Evolutionary conservation across 2,113 vertebrate species (phyloP), one percentile per base, ranked within the genome.

Genomic region (Sitta europaea): DNA sequence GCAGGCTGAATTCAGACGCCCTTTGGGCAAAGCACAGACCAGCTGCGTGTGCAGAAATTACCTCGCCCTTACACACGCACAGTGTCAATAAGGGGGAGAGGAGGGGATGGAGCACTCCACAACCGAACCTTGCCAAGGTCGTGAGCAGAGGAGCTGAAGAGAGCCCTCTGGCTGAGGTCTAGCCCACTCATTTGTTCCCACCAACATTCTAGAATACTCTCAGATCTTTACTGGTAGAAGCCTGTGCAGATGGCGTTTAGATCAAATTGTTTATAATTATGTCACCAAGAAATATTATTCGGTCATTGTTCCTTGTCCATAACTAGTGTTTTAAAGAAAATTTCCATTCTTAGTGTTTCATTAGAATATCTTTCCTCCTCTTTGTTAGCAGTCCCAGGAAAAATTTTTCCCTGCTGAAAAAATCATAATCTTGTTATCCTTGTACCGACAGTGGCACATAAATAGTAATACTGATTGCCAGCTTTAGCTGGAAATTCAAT

Each of bases 401-500:
- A 93, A 70, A 86, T 75, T 92, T 17, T 96, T 95, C 21, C 45
- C 43, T 29, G 57, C 17, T 62, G 58, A 88, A 43, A n/a, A 74
- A 94, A 54, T 55, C 11, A 29, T 65, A 27, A 61, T 77, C 7
- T 74, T 85, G 63, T 90, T 54, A 42, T 65, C n/a, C 24, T 29
- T 76, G 27, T 40, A 47, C 35, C 25, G 21, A 33, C 66, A 38
- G 45, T 62, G 86, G 28, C 13, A 6, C 25, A 85, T 90, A 68
- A 91, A 70, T 82, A 71, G 55, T 57, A 95, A 58, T 24, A 90
- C 23, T 87, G 79, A 92, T 94, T 88, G 91, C 15, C 17, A 58
- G 24, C 28, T 82, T 92, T 53, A 90, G 8, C 27, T 86, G 36
- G 23, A 96, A 96, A 96, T 93, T 81, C 87, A 67, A 74, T 90